Evolutionary conservation across 2,888 invertebrate species (phyloP).

Genomic region (Lypha dubia): DNA sequence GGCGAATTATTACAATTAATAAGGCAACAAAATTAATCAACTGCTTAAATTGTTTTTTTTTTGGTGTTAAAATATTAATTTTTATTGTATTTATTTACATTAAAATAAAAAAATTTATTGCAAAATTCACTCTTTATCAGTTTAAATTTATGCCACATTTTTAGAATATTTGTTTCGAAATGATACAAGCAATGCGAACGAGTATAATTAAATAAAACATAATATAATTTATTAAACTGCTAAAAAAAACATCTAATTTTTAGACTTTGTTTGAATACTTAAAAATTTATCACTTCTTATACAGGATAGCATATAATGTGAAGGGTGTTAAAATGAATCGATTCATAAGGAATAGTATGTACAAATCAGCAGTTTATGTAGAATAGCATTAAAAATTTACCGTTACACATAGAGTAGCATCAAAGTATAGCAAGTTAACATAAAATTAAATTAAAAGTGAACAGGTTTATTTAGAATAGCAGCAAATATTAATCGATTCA

Average conservation of each 20-base stretch:
- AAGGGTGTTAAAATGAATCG: too few species aligned
- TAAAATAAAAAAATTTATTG: background rate
- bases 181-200: background rate
- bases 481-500: background rate
- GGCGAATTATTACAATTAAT: conserved; percentile 24
- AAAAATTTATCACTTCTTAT: too few species aligned
- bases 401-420: background rate
- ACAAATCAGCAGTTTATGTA: too few species aligned
- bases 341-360: background rate
- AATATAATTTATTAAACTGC: background rate
- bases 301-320: background rate
- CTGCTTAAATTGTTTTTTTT: conserved; percentile 6
- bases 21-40: conserved; percentile 14
- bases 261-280: too few species aligned
- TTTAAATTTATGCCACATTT: background rate
- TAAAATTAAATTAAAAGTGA: background rate
- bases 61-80: background rate
- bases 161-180: background rate
- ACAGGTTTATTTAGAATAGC: background rate
- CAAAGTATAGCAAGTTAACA: background rate
- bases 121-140: conserved; percentile 6
- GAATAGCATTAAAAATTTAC: background rate
- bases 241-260: too few species aligned
- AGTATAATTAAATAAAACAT: background rate
- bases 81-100: background rate